Conservation (phyloP, 2,888 invertebrate species). For the Agonum fuliginosum region DNA sequence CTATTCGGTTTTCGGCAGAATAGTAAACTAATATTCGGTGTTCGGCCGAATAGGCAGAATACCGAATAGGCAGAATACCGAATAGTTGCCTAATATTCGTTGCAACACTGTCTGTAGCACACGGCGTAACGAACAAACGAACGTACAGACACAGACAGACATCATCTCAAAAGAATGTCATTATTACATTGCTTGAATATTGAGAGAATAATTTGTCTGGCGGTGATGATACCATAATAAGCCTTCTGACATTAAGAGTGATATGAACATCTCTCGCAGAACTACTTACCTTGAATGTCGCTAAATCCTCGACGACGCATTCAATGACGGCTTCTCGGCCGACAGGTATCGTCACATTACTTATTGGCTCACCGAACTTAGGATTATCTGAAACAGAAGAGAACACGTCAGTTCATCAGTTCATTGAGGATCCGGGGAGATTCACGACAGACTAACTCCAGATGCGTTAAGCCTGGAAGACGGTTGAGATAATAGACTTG, state of each 20-base stretch:
- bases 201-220: too few species aligned
- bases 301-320: slow-evolving; percentile 85
- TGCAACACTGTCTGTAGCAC: too few species aligned
- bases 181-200: too few species aligned
- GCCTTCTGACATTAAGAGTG: neutral
- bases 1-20: too few species aligned
- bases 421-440: neutral
- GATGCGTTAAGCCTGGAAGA: neutral
- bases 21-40: too few species aligned
- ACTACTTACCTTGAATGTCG: slow-evolving; percentile 82
- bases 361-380: slow-evolving; percentile 84
- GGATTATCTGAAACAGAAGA: slow-evolving; percentile 78
- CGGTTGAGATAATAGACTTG: too few species aligned
- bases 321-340: slow-evolving; percentile 85
- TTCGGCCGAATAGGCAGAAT: too few species aligned
- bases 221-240: neutral
- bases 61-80: too few species aligned
- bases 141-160: too few species aligned
- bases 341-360: slow-evolving; percentile 85
- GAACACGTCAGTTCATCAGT: neutral
- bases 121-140: too few species aligned
- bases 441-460: neutral
- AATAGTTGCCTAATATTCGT: too few species aligned
- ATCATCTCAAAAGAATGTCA: too few species aligned
- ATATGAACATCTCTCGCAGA: neutral